Percentiles rank a stretch among this genome's conserved stretches.
phyloP scores from a whole-genome alignment of 1,140 invertebrate species.

The Polypedilum pembai region DNA sequence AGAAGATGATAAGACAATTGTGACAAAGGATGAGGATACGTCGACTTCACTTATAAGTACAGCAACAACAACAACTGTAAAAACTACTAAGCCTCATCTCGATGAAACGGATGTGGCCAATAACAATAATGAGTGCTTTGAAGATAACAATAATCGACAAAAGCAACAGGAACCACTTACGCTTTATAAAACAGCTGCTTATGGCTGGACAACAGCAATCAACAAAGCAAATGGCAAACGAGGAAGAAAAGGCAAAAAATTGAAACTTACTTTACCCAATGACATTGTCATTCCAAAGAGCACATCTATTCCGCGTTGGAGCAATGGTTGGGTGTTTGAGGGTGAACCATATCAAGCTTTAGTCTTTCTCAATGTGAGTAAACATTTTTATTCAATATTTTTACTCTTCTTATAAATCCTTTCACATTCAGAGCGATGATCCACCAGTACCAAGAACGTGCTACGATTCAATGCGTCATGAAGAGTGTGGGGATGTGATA shows the following conservation, averaged over 20 bases:
- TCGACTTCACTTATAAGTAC: not conserved
- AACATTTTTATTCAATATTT: slow-evolving; percentile 28
- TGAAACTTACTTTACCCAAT: not conserved
- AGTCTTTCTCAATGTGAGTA: slow-evolving; percentile 80
- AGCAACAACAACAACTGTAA: slow-evolving; percentile 39
- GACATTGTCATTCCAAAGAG: slow-evolving; percentile 31
- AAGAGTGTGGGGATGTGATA: slow-evolving; percentile 76
- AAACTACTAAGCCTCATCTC: slow-evolving; percentile 45
- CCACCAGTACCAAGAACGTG: slow-evolving; percentile 64
- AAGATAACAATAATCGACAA: slow-evolving; percentile 35
- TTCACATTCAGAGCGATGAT: slow-evolving; percentile 68
- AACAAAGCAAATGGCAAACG: slow-evolving; percentile 24
- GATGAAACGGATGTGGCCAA: slow-evolving; percentile 49
- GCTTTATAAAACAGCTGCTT: not conserved
- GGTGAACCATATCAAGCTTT: slow-evolving; percentile 73
- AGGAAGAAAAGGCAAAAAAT: slow-evolving; percentile 29
- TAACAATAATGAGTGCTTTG: slow-evolving; percentile 41
- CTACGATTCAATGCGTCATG: slow-evolving; percentile 81
- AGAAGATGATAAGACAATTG: not conserved
- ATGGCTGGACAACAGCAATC: slow-evolving; percentile 23
- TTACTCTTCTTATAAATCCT: slow-evolving; percentile 27
- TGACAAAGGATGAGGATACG: not conserved
- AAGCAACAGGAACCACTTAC: slow-evolving; percentile 26
- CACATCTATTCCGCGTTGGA: slow-evolving; percentile 64
- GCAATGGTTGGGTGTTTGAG: slow-evolving; percentile 87